Percentiles rank a stretch among this genome's conserved stretches.
Conservation (phyloP, 2,888 invertebrate genomes). For the Phengaris alcon region DNA sequence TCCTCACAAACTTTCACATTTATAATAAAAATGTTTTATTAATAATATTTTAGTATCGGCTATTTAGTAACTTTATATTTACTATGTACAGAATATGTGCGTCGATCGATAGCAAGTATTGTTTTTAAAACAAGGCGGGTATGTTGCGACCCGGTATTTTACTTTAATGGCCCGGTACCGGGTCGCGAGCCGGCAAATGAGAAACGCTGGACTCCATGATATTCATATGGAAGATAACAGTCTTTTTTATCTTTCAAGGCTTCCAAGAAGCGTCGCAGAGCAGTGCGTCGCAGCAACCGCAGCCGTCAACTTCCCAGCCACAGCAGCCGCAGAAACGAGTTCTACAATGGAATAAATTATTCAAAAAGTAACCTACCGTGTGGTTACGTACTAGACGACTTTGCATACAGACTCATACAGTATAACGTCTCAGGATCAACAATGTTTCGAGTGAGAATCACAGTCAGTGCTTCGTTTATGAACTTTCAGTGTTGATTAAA, state of each 20-base stretch:
- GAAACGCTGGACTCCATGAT: no score
- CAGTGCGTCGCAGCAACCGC: slow-evolving; percentile 37
- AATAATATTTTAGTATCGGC: no score
- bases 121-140: no score
- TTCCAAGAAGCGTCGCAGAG: slow-evolving; percentile 46
- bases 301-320: slow-evolving; percentile 47
- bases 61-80: no score
- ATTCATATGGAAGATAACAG: no score
- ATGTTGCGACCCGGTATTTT: no score
- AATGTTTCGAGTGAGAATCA: slow-evolving; percentile 15
- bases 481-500: background rate
- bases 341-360: slow-evolving; percentile 64
- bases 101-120: no score
- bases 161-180: no score
- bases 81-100: no score
- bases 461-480: slow-evolving; percentile 1
- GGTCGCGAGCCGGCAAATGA: no score
- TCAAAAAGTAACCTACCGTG: slow-evolving; percentile 54
- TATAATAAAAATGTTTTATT: no score
- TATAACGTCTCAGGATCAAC: slow-evolving; percentile 9
- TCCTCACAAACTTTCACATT: no score
- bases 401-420: slow-evolving; percentile 28
- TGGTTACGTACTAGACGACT: slow-evolving; percentile 1
- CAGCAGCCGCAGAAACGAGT: slow-evolving; percentile 33
- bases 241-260: slow-evolving; percentile 32